Evolutionary conservation across 2,797 vertebrate genomes (phyloP).

Genomic region (Schizopygopsis pylzovi): DNA sequence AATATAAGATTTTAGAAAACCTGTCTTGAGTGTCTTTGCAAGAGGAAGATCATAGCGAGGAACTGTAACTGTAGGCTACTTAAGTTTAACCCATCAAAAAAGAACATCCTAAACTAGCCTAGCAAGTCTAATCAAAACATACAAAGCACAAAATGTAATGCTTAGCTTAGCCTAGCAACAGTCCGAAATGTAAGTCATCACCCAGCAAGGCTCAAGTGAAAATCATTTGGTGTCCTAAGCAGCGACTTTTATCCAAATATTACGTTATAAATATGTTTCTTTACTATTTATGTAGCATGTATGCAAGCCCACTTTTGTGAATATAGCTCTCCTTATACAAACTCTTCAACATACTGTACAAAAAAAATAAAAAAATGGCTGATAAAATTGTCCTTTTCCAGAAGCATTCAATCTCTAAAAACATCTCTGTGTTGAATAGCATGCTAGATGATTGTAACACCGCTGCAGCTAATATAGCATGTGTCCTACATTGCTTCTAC

Average conservation of each 20-base stretch:
- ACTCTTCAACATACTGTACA: constrained; percentile 14
- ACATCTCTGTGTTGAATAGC: constrained; percentile 11
- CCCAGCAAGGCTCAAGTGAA: neutral
- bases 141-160: neutral
- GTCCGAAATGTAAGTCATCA: neutral
- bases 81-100: constrained; percentile 1
- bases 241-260: neutral
- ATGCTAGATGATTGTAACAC: constrained; percentile 27
- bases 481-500: constrained; percentile 13
- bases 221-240: neutral
- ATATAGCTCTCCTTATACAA: neutral
- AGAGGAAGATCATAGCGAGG: neutral
- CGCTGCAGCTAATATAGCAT: constrained; percentile 13
- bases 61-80: neutral
- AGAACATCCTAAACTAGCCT: neutral
- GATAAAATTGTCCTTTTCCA: neutral
- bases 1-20: neutral
- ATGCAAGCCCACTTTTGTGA: neutral
- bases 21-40: neutral
- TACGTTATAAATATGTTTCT: neutral
- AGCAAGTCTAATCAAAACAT: neutral
- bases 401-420: constrained; percentile 14
- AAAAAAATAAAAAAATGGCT: neutral
- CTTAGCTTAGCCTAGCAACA: constrained; percentile 13
- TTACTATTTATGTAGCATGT: neutral